These are phyloP conservation scores for Philaenus spumarius DNA, from an alignment of 1,140 invertebrate species.

Conservation along the genomic window DNA sequence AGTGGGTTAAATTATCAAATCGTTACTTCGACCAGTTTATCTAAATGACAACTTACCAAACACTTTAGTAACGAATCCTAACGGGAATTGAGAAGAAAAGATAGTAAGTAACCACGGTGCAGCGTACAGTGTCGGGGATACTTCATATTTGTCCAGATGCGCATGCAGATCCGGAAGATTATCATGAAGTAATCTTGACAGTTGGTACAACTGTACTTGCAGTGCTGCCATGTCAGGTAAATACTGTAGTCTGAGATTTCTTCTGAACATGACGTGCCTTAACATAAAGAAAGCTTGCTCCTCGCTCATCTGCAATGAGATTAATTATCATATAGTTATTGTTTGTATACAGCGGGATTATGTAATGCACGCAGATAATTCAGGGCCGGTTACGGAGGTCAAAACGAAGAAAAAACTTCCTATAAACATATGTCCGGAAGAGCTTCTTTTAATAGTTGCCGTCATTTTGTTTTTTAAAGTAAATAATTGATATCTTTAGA, in stretches of 20 bases:
- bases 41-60: conserved; percentile 86
- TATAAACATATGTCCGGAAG: too few relatives aligned
- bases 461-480: too few relatives aligned
- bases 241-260: conserved; percentile 81
- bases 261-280: conserved; percentile 83
- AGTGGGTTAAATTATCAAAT: too few relatives aligned
- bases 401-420: too few relatives aligned
- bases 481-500: too few relatives aligned
- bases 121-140: conserved; percentile 88
- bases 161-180: conserved; percentile 76
- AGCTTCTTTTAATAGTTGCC: too few relatives aligned
- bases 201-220: conserved; percentile 88
- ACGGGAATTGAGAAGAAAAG: conserved; percentile 91
- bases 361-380: too few relatives aligned
- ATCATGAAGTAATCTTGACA: conserved; percentile 87
- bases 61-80: conserved; percentile 90
- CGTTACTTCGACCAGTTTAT: too few relatives aligned
- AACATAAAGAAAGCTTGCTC: conserved; percentile 80
- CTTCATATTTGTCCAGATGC: conserved; percentile 84
- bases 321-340: too few relatives aligned
- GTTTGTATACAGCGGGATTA: too few relatives aligned
- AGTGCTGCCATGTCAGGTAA: conserved; percentile 89
- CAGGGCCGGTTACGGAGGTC: too few relatives aligned
- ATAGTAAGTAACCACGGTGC: conserved; percentile 94
- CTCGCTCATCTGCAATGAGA: conserved; percentile 84